phyloP scores from a whole-genome alignment of 2,797 vertebrate species.

The Rhabdomys pumilio region DNA sequence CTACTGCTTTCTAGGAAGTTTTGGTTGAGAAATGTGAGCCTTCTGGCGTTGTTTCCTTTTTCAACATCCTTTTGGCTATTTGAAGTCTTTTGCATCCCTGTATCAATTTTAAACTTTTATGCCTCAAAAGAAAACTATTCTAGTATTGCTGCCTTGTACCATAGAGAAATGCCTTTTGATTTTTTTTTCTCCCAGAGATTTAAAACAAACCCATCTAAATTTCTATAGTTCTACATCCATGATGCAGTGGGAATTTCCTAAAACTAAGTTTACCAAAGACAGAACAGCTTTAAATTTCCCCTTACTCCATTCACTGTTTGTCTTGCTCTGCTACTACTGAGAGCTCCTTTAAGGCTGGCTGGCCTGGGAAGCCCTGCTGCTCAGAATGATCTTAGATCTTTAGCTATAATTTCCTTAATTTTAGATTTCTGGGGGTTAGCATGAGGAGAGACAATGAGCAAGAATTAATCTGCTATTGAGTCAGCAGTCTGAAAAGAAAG shows the following conservation, averaged over 20 bases:
- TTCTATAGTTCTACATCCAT: constrained; percentile 11
- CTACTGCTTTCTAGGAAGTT: constrained; percentile 38
- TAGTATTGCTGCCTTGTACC: not conserved
- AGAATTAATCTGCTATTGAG: constrained; percentile 55
- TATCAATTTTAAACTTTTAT: constrained; percentile 51
- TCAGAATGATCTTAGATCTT: constrained; percentile 41
- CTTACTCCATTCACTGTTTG: not conserved
- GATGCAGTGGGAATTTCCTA: constrained; percentile 25
- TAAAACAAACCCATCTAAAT: constrained; percentile 68
- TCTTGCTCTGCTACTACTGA: not conserved
- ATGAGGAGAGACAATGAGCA: constrained; percentile 37
- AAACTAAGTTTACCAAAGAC: constrained; percentile 59
- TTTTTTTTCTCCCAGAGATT: constrained; percentile 52
- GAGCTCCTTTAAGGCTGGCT: constrained; percentile 39
- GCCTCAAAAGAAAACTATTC: constrained; percentile 58
- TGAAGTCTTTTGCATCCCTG: not conserved
- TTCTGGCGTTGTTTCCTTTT: constrained; percentile 33
- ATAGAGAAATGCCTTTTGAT: constrained; percentile 38
- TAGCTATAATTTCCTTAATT: constrained; percentile 48
- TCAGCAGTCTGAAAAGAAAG: not conserved
- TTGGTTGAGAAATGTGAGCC: not conserved
- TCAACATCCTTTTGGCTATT: constrained; percentile 41
- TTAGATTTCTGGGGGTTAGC: constrained; percentile 13
- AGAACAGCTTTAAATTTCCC: constrained; percentile 56
- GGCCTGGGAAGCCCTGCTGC: constrained; percentile 23